Conservation (phyloP, 2,797 vertebrate species). For the Epinephelus coioides region DNA sequence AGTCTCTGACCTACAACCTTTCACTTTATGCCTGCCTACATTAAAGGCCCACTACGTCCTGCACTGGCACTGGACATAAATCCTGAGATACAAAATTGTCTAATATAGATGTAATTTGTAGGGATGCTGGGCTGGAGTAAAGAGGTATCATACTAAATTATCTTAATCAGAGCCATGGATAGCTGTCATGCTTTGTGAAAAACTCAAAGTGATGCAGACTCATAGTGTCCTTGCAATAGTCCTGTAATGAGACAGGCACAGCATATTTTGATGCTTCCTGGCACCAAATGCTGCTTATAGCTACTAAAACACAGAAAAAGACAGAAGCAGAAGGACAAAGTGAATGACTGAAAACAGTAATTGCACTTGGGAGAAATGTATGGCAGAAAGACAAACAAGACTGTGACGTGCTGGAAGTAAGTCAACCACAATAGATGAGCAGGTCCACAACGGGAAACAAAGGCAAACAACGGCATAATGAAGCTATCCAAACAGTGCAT, state of each 20-base stretch:
- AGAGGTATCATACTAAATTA: too few relatives aligned
- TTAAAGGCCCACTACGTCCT: not conserved
- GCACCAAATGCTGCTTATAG: conserved; percentile 3
- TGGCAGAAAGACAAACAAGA: conserved; percentile 30
- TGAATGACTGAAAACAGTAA: not conserved
- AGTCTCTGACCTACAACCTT: too few relatives aligned
- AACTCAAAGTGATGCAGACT: not conserved
- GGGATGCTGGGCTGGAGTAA: not conserved
- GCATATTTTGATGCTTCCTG: conserved; percentile 2
- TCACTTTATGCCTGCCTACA: too few relatives aligned
- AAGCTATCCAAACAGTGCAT: conserved; percentile 28
- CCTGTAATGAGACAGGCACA: not conserved
- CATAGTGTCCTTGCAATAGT: not conserved
- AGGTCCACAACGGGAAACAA: conserved; percentile 3
- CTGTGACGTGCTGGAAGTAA: conserved; percentile 8
- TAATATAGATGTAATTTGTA: not conserved
- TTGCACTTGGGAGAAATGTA: not conserved
- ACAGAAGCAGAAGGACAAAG: conserved; percentile 1
- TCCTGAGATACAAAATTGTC: too few relatives aligned
- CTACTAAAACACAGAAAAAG: not conserved
- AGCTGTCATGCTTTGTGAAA: not conserved
- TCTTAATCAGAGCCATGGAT: too few relatives aligned
- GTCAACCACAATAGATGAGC: conserved; percentile 14
- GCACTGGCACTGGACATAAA: not conserved
- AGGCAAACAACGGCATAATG: conserved; percentile 41